phyloP scores from a whole-genome alignment of 2,888 invertebrate genomes.

The Drymonia ruficornis region DNA sequence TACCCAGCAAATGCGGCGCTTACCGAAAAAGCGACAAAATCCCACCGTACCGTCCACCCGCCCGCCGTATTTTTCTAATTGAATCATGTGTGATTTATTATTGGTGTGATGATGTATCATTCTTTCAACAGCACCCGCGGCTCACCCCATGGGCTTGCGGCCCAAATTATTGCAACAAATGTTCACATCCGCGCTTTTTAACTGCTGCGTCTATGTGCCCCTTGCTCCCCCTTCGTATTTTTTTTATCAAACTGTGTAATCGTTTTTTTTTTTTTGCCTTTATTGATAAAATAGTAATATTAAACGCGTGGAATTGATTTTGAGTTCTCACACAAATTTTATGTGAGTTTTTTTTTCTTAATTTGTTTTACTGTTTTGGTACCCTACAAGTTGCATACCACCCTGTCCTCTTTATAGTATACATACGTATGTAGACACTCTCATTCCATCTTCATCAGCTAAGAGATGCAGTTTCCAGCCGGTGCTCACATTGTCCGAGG shows the following conservation, averaged over 20 bases:
- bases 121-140: slow-evolving; percentile 82
- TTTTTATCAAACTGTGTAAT: slow-evolving; percentile 76
- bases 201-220: slow-evolving; percentile 61
- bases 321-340: too few relatives aligned
- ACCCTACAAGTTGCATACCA: too few relatives aligned
- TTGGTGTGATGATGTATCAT: slow-evolving; percentile 84
- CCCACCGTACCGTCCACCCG: slow-evolving; percentile 59
- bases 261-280: slow-evolving; percentile 53
- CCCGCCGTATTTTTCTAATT: slow-evolving; percentile 81
- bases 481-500: slow-evolving; percentile 55
- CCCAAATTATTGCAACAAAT: slow-evolving; percentile 81
- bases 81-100: slow-evolving; percentile 84
- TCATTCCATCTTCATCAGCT: slow-evolving; percentile 42
- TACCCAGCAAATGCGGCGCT: slow-evolving; percentile 69
- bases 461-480: slow-evolving; percentile 51
- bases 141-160: slow-evolving; percentile 77
- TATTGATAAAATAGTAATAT: slow-evolving; percentile 51
- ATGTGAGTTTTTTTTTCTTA: too few relatives aligned
- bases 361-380: too few relatives aligned
- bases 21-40: slow-evolving; percentile 65
- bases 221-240: slow-evolving; percentile 60
- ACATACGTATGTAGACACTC: slow-evolving; percentile 20
- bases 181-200: slow-evolving; percentile 77
- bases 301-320: neutral
- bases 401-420: neutral